These are phyloP conservation scores for Accipiter cooperii DNA, from an alignment of 2,113 vertebrate genomes.

Conservation along the genomic window DNA sequence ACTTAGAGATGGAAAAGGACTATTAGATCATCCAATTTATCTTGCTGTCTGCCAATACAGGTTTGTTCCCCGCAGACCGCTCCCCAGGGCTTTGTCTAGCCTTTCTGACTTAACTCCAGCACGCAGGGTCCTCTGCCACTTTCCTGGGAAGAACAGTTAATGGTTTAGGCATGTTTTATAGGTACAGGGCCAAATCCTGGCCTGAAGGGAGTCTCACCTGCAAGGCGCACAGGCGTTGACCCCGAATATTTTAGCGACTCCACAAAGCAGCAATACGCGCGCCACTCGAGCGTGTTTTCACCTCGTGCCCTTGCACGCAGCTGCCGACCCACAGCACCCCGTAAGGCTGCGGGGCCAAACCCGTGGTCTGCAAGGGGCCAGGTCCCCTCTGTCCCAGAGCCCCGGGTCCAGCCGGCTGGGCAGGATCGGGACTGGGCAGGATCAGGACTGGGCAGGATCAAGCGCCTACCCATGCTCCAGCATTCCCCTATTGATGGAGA, in stretches of 20 bases:
- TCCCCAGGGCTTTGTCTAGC: constrained; percentile 42
- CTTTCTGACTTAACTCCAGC: constrained; percentile 9
- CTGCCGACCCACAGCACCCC: rapidly evolving
- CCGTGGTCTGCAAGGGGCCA: rapidly evolving
- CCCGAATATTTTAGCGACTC: rapidly evolving
- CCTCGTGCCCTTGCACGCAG: neutral
- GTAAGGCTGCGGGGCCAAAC: neutral
- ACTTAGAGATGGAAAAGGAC: constrained; percentile 52
- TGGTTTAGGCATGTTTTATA: neutral
- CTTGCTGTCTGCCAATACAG: constrained; percentile 52
- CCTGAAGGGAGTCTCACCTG: neutral
- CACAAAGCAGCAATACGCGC: rapidly evolving
- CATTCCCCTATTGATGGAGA: rapidly evolving
- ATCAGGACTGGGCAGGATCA: neutral
- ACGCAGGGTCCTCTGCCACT: neutral
- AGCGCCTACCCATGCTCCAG: rapidly evolving
- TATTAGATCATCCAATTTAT: constrained; percentile 63
- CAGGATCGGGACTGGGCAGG: neutral
- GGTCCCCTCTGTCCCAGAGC: neutral
- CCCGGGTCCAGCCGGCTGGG: neutral
- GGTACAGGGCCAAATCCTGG: neutral
- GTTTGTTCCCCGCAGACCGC: constrained; percentile 4
- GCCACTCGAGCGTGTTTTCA: rapidly evolving
- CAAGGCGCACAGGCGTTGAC: rapidly evolving
- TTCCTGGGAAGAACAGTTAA: neutral